These are phyloP conservation scores for Temnothorax longispinosus DNA, from an alignment of 1,140 invertebrate genomes.

Conservation along the genomic window DNA sequence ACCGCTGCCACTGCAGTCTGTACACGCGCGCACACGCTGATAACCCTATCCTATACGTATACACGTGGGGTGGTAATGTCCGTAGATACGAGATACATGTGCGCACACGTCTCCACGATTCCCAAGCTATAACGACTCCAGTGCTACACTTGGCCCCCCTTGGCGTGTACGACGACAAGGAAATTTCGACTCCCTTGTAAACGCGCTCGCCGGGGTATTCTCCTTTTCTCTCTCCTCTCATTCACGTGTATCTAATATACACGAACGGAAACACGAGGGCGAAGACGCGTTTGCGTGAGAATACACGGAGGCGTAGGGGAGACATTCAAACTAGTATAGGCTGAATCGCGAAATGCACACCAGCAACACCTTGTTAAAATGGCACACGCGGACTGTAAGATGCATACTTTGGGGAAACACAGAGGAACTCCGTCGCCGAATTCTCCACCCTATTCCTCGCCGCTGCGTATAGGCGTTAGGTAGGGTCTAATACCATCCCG, in stretches of 20 bases:
- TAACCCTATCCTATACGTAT: slow-evolving; percentile 24
- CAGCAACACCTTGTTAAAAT: not conserved
- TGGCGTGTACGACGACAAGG: slow-evolving; percentile 71
- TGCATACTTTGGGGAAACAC: slow-evolving; percentile 69
- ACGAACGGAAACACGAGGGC: slow-evolving; percentile 8
- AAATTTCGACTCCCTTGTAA: slow-evolving; percentile 72
- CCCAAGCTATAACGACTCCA: slow-evolving; percentile 44
- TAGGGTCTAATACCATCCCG: slow-evolving; percentile 66
- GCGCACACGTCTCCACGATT: not conserved
- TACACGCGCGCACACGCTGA: slow-evolving; percentile 44
- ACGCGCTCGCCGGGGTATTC: not conserved
- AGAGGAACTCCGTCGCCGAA: slow-evolving; percentile 27
- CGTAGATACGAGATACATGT: slow-evolving; percentile 8
- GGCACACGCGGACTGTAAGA: not conserved
- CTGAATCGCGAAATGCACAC: slow-evolving; percentile 33
- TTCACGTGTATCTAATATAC: not conserved
- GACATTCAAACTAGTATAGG: not conserved
- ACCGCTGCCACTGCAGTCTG: slow-evolving; percentile 75
- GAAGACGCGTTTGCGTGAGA: slow-evolving; percentile 6
- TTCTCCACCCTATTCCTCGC: not conserved
- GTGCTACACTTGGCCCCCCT: slow-evolving; percentile 43
- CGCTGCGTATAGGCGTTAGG: slow-evolving; percentile 49
- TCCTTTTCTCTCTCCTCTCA: not conserved
- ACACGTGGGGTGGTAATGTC: not conserved
- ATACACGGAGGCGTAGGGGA: not conserved